Conservation (phyloP, 2,113 vertebrate species). For the Numenius arquata region DNA sequence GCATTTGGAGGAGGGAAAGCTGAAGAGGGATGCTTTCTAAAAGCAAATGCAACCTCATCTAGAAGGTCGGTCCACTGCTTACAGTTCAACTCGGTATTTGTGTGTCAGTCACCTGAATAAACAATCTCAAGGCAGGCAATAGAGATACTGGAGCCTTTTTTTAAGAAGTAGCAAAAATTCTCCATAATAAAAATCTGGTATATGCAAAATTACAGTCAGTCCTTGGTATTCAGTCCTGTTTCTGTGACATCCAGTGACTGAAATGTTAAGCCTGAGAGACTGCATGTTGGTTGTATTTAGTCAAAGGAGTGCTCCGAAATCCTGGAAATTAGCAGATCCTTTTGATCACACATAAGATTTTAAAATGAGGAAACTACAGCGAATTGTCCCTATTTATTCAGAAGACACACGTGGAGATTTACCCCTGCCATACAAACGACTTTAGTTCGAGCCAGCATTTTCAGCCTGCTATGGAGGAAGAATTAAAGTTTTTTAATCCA, state of each 20-base stretch:
- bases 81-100: not conserved
- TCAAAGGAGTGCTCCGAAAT: not conserved
- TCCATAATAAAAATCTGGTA: not conserved
- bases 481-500: not conserved
- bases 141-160: not conserved
- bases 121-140: not conserved
- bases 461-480: not conserved
- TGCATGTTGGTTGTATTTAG: accelerated
- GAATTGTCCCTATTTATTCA: not conserved
- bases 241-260: not conserved
- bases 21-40: not conserved
- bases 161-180: not conserved
- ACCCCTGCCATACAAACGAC: not conserved
- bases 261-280: not conserved
- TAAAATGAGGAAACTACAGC: not conserved
- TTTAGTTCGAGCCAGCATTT: not conserved
- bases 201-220: not conserved
- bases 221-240: not conserved
- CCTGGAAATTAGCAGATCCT: not conserved
- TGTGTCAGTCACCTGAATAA: not conserved
- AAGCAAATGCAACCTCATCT: not conserved
- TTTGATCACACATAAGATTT: accelerated
- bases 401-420: accelerated
- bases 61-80: not conserved
- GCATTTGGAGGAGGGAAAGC: not conserved